Evolutionary conservation across 2,888 invertebrate genomes (phyloP), one percentile per base, ranked within the genome.

Genomic region (Siphonodentalium dalli): DNA sequence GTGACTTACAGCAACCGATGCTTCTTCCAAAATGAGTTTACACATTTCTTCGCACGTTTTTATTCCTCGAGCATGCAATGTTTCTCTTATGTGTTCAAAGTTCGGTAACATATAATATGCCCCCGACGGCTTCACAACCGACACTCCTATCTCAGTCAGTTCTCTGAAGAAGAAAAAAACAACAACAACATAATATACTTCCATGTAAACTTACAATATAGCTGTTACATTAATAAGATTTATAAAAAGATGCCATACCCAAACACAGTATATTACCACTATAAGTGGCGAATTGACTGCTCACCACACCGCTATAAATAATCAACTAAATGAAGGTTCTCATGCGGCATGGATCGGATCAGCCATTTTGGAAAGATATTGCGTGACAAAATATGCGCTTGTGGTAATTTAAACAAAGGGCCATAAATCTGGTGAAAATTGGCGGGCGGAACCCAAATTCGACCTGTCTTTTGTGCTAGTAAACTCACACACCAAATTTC

Each of bases 41-140:
- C 78, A 78, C 76, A 80, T 73, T 31, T 77, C 63, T 27, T 72
- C 63, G 39, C 79, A 71, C 0, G 71, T 74, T 13, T 45, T 49
- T 29, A 80, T 63, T 1, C 75, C 75, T 24, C 71, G 58, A 34
- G 52, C 43, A n/a, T 29, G 52, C 38, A 79, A 58, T 6, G 58
- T 46, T 1, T 60, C 31, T 43, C 63, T 47, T 9, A 77, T 42
- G 4, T 75, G 48, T 33, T 71, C 73, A 58, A 80, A 80, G 50
- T 79, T 75, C 1, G 79, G 79, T 50, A 80, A 76, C 26, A 78
- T 71, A 61, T 79, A 79, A 65, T 73, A 80, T 13, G 76, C 77
- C 18, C 68, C 76, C 34, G 57, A 66, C 11, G 80, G 71, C 2
- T 44, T 44, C 2, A 72, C 44, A n/a, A 66, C 66, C 37, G 60